Conservation (phyloP, 2,888 invertebrate species). For the Coremacera marginata region DNA sequence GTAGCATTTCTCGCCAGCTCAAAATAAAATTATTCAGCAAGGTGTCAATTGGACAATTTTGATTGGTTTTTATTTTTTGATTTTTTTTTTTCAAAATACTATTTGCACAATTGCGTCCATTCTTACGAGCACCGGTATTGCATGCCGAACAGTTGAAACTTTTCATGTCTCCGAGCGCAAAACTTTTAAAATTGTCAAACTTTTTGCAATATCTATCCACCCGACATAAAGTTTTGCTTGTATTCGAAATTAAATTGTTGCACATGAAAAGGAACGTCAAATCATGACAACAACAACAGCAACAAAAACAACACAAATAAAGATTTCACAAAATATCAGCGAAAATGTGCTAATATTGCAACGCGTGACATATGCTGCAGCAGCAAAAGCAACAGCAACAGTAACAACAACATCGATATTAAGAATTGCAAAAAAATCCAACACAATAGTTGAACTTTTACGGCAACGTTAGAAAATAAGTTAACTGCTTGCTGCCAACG, state of each 20-base stretch:
- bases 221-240: neutral
- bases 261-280: neutral
- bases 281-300: neutral
- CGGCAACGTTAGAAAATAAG: constrained; percentile 16
- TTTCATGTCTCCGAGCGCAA: constrained; percentile 14
- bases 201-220: constrained; percentile 4
- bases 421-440: neutral
- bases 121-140: neutral
- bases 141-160: neutral
- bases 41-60: too few species aligned
- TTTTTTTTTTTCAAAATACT: neutral
- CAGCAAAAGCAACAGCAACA: neutral
- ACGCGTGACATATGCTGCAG: constrained; percentile 14
- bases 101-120: constrained; percentile 13
- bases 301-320: constrained; percentile 6
- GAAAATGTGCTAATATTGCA: constrained; percentile 37
- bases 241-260: neutral
- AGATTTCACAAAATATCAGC: constrained; percentile 15
- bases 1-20: neutral
- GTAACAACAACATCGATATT: neutral
- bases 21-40: too few species aligned
- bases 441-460: constrained; percentile 9
- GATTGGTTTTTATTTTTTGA: neutral
- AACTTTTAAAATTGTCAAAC: constrained; percentile 23
- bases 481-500: neutral